These are phyloP conservation scores for Corbicula japonica DNA, from an alignment of 2,888 invertebrate species.

Conservation along the genomic window DNA sequence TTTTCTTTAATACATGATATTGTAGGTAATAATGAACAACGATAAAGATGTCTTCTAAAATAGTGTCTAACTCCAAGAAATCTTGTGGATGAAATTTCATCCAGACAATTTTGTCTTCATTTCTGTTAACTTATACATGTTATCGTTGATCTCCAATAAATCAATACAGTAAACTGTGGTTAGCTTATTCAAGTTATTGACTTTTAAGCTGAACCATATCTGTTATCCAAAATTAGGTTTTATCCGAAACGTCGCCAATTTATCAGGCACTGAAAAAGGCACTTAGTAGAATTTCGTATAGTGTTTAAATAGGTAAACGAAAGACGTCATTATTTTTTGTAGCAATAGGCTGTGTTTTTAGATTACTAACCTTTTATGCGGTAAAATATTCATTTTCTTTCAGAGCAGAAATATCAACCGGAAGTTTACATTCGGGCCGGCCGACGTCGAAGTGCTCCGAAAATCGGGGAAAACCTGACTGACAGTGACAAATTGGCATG, in stretches of 20 bases:
- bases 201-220: not conserved
- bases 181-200: not conserved
- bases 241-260: not conserved
- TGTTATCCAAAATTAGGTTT: not conserved
- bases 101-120: too few relatives aligned
- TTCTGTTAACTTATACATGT: too few relatives aligned
- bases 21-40: too few relatives aligned
- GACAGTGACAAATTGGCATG: not conserved
- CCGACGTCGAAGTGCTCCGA: not conserved
- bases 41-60: too few relatives aligned
- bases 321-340: not conserved
- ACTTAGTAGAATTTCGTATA: not conserved
- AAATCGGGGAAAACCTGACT: not conserved
- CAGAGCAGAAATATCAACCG: not conserved
- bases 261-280: not conserved
- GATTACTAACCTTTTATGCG: slow-evolving; percentile 42
- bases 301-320: not conserved
- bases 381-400: slow-evolving; percentile 47
- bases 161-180: too few relatives aligned
- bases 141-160: too few relatives aligned
- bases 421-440: not conserved
- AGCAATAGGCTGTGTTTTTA: too few relatives aligned
- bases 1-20: too few relatives aligned
- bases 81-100: too few relatives aligned
- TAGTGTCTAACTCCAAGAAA: too few relatives aligned